phyloP scores from a whole-genome alignment of 2,888 invertebrate genomes.

The Boloria selene region DNA sequence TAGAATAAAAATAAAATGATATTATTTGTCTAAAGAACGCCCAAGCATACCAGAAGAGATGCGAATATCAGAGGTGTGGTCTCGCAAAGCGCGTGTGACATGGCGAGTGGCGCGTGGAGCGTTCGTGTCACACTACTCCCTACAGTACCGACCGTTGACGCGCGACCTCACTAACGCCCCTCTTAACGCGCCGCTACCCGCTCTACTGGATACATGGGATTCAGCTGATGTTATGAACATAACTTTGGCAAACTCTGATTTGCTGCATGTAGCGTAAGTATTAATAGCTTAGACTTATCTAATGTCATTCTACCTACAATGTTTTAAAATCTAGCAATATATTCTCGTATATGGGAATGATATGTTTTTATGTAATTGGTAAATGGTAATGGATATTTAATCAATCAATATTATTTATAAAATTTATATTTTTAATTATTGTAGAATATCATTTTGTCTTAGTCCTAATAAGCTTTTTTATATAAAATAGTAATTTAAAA shows the following conservation, averaged over 20 bases:
- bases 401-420: too few species aligned
- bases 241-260: conserved; percentile 70
- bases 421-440: too few species aligned
- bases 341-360: background rate
- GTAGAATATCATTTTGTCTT: too few species aligned
- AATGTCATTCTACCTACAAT: too few species aligned
- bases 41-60: conserved; percentile 75
- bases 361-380: too few species aligned
- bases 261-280: conserved; percentile 73
- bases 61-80: conserved; percentile 75
- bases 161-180: conserved; percentile 62
- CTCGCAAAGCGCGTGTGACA: conserved; percentile 70
- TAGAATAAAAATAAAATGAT: background rate
- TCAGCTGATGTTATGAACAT: conserved; percentile 69
- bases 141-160: conserved; percentile 68
- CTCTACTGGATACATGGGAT: conserved; percentile 71
- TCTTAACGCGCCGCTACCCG: conserved; percentile 66
- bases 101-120: conserved; percentile 72
- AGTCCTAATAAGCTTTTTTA: too few species aligned
- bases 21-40: conserved; percentile 56
- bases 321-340: too few species aligned
- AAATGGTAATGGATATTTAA: too few species aligned
- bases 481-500: too few species aligned
- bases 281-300: background rate
- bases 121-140: conserved; percentile 70